A percentile compares a stretch with the other conserved stretches of the same genome.
Evolutionary conservation across 2,888 invertebrate genomes (phyloP).

Genomic region (Phengaris arion): DNA sequence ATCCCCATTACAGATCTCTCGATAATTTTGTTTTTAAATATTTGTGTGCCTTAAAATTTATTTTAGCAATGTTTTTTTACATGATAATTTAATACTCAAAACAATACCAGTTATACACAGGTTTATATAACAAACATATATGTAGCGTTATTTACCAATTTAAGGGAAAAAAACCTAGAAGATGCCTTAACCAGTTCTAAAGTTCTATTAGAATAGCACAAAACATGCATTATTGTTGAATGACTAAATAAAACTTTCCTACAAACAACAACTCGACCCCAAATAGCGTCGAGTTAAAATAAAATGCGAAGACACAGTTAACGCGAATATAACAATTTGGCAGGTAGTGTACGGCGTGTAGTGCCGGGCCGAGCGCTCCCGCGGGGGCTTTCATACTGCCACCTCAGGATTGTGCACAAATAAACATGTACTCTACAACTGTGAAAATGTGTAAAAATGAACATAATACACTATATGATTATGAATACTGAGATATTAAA

Average conservation of each 20-base stretch:
- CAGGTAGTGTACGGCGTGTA: conserved; percentile 6
- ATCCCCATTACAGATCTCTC: too few relatives aligned
- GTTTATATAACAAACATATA: too few relatives aligned
- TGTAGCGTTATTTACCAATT: too few relatives aligned
- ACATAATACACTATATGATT: too few relatives aligned
- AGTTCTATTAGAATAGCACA: neutral
- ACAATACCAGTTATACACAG: too few relatives aligned
- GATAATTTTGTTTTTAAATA: neutral
- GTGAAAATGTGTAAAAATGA: too few relatives aligned
- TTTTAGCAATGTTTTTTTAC: neutral
- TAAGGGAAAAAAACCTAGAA: too few relatives aligned
- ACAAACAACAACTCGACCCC: conserved; percentile 12
- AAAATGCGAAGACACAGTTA: conserved; percentile 15
- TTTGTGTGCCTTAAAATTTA: neutral
- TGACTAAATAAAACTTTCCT: neutral
- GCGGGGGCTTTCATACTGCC: conserved; percentile 26
- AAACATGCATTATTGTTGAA: neutral
- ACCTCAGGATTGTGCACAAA: conserved; percentile 1
- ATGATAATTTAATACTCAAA: too few relatives aligned
- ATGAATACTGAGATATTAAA: too few relatives aligned
- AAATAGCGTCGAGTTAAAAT: conserved; percentile 15
- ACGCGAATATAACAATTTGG: conserved; percentile 26
- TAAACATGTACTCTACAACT: neutral
- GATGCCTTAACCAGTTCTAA: neutral
- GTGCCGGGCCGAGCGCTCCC: conserved; percentile 33